Evolutionary conservation across 1,140 invertebrate species (phyloP).

Genomic region (Dreissena rostriformis): DNA sequence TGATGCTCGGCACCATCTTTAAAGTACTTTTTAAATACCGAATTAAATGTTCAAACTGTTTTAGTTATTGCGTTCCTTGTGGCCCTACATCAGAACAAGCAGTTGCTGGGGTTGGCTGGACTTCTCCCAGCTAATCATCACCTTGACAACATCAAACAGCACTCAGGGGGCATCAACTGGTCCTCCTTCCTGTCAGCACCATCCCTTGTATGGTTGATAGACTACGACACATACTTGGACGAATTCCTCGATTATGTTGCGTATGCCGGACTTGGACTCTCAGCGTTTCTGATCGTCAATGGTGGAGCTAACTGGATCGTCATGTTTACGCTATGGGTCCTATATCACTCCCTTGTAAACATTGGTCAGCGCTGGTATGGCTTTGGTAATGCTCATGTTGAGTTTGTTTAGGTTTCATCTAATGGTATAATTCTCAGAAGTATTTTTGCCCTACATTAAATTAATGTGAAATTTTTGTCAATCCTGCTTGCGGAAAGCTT

Average conservation of each 20-base stretch:
- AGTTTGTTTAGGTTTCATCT: too few relatives aligned
- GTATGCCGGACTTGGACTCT: conserved; percentile 75
- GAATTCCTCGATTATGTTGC: conserved; percentile 76
- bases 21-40: too few relatives aligned
- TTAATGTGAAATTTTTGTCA: too few relatives aligned
- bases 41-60: conserved; percentile 42
- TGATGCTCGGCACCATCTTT: too few relatives aligned
- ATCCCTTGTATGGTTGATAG: conserved; percentile 79
- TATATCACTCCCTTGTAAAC: conserved; percentile 82
- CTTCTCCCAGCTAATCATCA: conserved; percentile 78
- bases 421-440: too few relatives aligned
- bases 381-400: conserved; percentile 16
- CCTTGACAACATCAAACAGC: conserved; percentile 66
- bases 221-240: conserved; percentile 76
- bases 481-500: too few relatives aligned
- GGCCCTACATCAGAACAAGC: conserved; percentile 80
- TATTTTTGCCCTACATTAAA: too few relatives aligned
- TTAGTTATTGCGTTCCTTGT: conserved; percentile 81
- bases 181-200: conserved; percentile 66
- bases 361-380: conserved; percentile 80
- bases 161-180: conserved; percentile 50
- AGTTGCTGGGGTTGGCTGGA: conserved; percentile 79
- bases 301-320: conserved; percentile 81
- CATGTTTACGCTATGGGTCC: conserved; percentile 79
- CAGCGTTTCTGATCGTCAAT: conserved; percentile 74